A percentile compares a stretch with the other conserved stretches of the same genome.
Conservation (phyloP, 37 sponge, comb jelly and placozoan genomes). For the Agelas oroides region DNA sequence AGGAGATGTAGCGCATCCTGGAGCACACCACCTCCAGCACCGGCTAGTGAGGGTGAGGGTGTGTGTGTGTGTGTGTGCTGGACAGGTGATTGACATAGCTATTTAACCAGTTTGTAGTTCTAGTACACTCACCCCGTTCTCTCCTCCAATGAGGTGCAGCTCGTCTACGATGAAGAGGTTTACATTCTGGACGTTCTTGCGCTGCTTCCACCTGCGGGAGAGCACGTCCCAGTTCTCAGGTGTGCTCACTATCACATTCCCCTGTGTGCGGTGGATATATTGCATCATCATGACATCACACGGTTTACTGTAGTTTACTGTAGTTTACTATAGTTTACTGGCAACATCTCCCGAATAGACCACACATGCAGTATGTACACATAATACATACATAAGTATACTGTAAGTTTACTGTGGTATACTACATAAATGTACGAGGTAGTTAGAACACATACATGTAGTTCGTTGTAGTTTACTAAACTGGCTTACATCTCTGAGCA, state of each 20-base stretch:
- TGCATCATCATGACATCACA: too few species aligned
- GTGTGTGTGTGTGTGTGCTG: neutral
- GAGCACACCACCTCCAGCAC: slow-evolving; percentile 95
- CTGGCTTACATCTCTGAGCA: slow-evolving; percentile 85
- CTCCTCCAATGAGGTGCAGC: slow-evolving; percentile 95
- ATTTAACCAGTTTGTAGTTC: too few species aligned
- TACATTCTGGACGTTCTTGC: slow-evolving; percentile 97
- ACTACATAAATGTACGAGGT: too few species aligned
- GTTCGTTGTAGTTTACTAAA: too few species aligned
- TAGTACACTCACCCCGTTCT: slow-evolving; percentile 80
- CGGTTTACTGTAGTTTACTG: too few species aligned
- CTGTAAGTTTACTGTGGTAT: too few species aligned
- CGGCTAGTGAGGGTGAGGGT: slow-evolving; percentile 55
- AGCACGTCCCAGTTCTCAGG: slow-evolving; percentile 98
- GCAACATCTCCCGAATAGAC: too few species aligned
- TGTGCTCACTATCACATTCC: slow-evolving; percentile 90
- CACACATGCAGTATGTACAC: too few species aligned
- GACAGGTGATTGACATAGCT: neutral
- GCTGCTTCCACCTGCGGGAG: slow-evolving; percentile 98
- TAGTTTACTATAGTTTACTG: too few species aligned
- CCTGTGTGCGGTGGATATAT: slow-evolving; percentile 37
- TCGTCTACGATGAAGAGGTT: slow-evolving; percentile 94
- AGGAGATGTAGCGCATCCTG: slow-evolving; percentile 97
- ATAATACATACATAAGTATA: too few species aligned
- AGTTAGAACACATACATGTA: too few species aligned